phyloP scores from a whole-genome alignment of 1,140 invertebrate species.

The Hycleus cichorii region DNA sequence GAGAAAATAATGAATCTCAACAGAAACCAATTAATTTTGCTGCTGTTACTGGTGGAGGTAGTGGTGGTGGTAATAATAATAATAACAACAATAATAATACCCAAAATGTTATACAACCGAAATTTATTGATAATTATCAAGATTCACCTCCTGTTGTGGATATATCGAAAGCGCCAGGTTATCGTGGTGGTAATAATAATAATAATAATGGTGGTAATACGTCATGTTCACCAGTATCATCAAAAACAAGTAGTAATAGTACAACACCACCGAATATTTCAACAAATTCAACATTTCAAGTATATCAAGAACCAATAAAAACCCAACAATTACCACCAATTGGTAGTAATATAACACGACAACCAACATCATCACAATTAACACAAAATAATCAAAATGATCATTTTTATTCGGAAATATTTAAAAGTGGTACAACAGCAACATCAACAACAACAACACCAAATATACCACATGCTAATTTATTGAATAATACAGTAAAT shows the following conservation, averaged over 20 bases:
- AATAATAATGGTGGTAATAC: conserved; percentile 41
- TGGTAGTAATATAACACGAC: conserved; percentile 29
- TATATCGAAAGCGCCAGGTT: conserved; percentile 74
- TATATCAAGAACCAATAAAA: conserved; percentile 31
- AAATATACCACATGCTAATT: conserved; percentile 38
- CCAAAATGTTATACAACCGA: conserved; percentile 29
- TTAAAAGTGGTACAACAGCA: conserved; percentile 17
- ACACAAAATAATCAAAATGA: conserved; percentile 23
- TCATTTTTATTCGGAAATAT: conserved; percentile 30
- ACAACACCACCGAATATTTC: conserved; percentile 42
- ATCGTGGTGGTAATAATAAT: conserved; percentile 43
- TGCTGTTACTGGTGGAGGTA: conserved; percentile 58
- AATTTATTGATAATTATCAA: conserved; percentile 47
- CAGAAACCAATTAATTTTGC: conserved; percentile 68
- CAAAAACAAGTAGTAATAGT: conserved; percentile 50
- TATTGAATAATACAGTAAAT: conserved; percentile 27
- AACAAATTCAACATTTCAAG: conserved; percentile 11
- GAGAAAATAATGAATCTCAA: conserved; percentile 50
- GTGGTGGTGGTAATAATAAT: conserved; percentile 38
- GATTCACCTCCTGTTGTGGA: conserved; percentile 57
- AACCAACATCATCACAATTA: conserved; percentile 9
- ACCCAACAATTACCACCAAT: conserved; percentile 33
- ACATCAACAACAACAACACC: conserved; percentile 2
- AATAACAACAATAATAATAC: conserved; percentile 15
- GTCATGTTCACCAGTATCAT: conserved; percentile 64